phyloP scores from a whole-genome alignment of 2,797 vertebrate genomes.

The Halcyon smyrnensis region DNA sequence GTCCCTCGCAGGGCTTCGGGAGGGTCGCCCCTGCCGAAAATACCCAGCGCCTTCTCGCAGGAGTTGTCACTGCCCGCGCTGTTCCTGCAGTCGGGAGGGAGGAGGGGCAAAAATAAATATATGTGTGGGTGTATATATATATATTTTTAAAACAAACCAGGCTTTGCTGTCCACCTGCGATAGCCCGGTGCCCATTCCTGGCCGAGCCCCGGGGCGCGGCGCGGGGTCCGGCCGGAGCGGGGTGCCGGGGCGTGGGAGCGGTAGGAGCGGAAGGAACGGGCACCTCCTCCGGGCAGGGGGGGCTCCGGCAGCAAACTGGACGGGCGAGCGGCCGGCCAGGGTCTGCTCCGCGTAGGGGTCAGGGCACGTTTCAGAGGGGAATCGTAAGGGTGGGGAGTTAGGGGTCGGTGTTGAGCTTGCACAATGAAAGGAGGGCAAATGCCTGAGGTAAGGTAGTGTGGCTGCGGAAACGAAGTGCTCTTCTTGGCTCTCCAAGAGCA shows the following conservation, averaged over 20 bases:
- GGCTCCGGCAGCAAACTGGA: neutral
- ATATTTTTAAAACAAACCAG: neutral
- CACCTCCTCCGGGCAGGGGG: neutral
- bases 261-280: neutral
- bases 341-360: neutral
- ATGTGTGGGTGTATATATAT: rapidly evolving
- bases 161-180: rapidly evolving
- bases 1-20: neutral
- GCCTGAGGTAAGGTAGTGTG: neutral
- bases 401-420: neutral
- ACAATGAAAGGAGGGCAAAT: neutral
- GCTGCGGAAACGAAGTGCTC: neutral
- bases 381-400: neutral
- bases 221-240: neutral
- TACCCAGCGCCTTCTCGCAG: neutral
- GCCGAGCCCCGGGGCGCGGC: neutral
- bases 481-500: neutral
- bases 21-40: neutral
- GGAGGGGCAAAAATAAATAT: too few relatives aligned
- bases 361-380: neutral
- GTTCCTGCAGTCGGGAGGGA: neutral
- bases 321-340: neutral
- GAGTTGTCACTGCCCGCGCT: neutral
- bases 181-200: neutral
- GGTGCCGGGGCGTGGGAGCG: neutral